Evolutionary conservation across 2,797 vertebrate species (phyloP), one percentile per base, ranked within the genome.

Genomic region (Poeciliopsis paucimaculata): DNA sequence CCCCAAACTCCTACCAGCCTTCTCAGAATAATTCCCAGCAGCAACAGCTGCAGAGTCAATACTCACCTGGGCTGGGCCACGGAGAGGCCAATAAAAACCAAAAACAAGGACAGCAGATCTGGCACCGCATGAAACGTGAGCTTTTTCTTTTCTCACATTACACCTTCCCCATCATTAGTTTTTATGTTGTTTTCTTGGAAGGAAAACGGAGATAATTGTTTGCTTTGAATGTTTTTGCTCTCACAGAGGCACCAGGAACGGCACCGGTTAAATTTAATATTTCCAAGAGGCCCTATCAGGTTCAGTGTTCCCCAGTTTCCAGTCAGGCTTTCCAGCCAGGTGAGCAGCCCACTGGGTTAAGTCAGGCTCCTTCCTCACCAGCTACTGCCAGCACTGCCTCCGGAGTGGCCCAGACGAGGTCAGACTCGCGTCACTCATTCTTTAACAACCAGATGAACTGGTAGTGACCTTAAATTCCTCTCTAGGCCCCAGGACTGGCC

Each of bases 111-210:
- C 97, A 97, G 77, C 97, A 97, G 83, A 91, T 97, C 10, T 98
- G 97, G 97, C 96, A 97, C 68, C 97, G 97, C 64, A 98, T 98
- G 97, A 98, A 98, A 91, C 97, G 94, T 95, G 91, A 89, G 88
- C 31, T 70, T 74, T 55, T 1, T 5, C 51, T 6, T 51, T 68
- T 45, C 26, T n/a, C 11, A 45, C 26, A 26, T 45, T 15, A 45
- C 12, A 26, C 41, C 23, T 70, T 39, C 68, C 9, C 41, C 15
- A 12, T 23, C 26, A 12, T 10, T n/a, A 5, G 28, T 26, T 28
- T n/a, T 39, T 70, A 28, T 20, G 26, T 20, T 39, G 4, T 7
- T 41, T n/a, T 51, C n/a, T 45, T 46, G 23, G 20, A 49, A 64
- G 12, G 26, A 31, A 75, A 26, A 20, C 10, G 0, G 51, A 28